Evolutionary conservation across 2,113 vertebrate species (phyloP).

Genomic region (Vidua chalybeata): DNA sequence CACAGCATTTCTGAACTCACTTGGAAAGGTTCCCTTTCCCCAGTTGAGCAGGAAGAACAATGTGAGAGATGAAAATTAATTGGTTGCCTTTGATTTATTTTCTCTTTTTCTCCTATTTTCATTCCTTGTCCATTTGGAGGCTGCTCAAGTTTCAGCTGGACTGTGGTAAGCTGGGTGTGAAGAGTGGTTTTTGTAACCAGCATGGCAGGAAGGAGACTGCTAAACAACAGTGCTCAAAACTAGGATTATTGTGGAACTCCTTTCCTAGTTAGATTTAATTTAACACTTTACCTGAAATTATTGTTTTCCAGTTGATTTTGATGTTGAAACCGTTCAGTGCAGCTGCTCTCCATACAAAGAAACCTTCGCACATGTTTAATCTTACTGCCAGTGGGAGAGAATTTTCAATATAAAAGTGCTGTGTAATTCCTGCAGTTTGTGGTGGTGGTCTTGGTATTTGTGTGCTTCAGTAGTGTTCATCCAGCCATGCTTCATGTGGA

Average conservation of each 20-base stretch:
- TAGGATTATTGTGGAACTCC: background rate
- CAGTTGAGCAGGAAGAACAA: background rate
- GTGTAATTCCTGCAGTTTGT: background rate
- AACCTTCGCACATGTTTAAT: background rate
- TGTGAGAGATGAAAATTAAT: background rate
- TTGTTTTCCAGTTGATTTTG: background rate
- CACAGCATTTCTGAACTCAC: background rate
- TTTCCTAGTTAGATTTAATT: background rate
- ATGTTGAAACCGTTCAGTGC: background rate
- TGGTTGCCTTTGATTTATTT: slow-evolving; percentile 21
- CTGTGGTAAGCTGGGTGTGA: slow-evolving; percentile 7
- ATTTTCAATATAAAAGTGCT: background rate
- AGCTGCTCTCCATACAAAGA: background rate
- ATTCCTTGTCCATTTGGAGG: background rate
- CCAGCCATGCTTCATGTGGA: background rate
- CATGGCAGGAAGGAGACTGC: background rate
- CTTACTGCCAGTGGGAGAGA: background rate
- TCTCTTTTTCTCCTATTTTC: slow-evolving; percentile 16
- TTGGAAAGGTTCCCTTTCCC: background rate
- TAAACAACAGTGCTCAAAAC: background rate
- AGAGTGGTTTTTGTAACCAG: background rate
- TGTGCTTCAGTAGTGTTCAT: background rate
- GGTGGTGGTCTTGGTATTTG: background rate
- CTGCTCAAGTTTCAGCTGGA: slow-evolving; percentile 40
- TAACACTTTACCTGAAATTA: background rate